Percentiles rank a stretch among this genome's conserved stretches.
phyloP scores from a whole-genome alignment of 2,113 vertebrate genomes.

The Bungarus multicinctus region DNA sequence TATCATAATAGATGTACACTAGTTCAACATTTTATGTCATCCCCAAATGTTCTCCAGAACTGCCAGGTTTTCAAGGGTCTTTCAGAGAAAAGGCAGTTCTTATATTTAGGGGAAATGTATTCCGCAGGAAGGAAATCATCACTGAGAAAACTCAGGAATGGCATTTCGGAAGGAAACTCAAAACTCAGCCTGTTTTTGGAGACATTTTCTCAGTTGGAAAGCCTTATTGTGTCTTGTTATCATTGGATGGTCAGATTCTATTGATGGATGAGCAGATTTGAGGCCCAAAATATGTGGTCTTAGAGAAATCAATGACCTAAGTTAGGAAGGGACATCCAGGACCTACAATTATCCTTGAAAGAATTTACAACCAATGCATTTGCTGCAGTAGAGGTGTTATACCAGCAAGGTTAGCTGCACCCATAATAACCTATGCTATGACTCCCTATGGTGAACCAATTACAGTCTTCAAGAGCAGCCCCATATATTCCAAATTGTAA shows the following conservation, averaged over 20 bases:
- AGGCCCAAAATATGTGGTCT: neutral
- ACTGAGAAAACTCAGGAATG: neutral
- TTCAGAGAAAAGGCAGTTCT: neutral
- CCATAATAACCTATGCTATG: neutral
- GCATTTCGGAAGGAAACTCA: neutral
- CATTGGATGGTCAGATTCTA: neutral
- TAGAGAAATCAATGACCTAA: neutral
- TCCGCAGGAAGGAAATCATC: neutral
- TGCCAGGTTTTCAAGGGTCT: neutral
- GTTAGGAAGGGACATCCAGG: neutral
- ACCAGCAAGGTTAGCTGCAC: neutral
- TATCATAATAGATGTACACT: neutral
- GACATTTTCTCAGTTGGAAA: neutral
- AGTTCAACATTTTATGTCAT: neutral
- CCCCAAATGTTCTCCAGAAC: neutral
- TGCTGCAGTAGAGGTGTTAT: neutral
- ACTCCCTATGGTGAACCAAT: neutral
- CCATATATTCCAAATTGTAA: neutral
- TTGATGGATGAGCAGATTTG: too few species aligned
- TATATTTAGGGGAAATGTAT: neutral
- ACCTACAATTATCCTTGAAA: neutral
- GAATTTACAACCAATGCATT: neutral
- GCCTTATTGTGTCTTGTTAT: neutral
- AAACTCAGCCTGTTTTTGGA: neutral
- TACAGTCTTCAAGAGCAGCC: neutral